Evolutionary conservation across 2,888 invertebrate species (phyloP).

Genomic region (Oeneis ivallda): DNA sequence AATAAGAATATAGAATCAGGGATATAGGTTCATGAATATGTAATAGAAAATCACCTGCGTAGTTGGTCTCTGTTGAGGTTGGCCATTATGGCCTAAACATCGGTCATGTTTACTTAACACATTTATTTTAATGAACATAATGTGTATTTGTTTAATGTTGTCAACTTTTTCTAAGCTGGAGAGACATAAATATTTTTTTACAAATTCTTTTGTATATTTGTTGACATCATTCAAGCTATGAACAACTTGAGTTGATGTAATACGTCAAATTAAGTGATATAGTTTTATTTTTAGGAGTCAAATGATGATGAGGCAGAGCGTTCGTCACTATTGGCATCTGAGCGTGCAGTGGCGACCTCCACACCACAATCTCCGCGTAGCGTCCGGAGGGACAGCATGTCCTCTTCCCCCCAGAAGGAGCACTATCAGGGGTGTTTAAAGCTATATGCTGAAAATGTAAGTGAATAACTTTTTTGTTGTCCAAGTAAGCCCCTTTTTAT

Average conservation of each 20-base stretch:
- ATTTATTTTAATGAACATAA: too few relatives aligned
- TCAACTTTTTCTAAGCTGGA: too few relatives aligned
- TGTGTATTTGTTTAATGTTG: too few relatives aligned
- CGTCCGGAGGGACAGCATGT: conserved; percentile 59
- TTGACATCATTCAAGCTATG: background rate
- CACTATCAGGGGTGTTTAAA: conserved; percentile 89
- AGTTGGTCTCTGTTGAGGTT: too few relatives aligned
- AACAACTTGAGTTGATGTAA: background rate
- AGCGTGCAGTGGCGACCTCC: conserved; percentile 64
- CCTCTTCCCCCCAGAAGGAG: conserved; percentile 82
- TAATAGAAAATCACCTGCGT: too few relatives aligned
- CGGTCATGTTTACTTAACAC: too few relatives aligned
- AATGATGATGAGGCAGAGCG: conserved; percentile 85
- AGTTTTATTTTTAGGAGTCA: conserved; percentile 54
- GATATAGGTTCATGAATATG: too few relatives aligned
- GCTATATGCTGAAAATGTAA: conserved; percentile 90
- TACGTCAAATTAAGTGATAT: conserved; percentile 6
- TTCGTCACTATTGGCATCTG: conserved; percentile 72
- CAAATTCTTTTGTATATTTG: too few relatives aligned
- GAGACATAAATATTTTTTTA: too few relatives aligned
- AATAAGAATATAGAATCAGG: too few relatives aligned
- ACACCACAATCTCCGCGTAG: conserved; percentile 62
- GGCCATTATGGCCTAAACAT: too few relatives aligned
- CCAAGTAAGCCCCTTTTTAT: too few relatives aligned
- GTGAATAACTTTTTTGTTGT: conserved; percentile 42